phyloP scores from a whole-genome alignment of 1,140 invertebrate genomes.

The Hylaeus volcanicus region DNA sequence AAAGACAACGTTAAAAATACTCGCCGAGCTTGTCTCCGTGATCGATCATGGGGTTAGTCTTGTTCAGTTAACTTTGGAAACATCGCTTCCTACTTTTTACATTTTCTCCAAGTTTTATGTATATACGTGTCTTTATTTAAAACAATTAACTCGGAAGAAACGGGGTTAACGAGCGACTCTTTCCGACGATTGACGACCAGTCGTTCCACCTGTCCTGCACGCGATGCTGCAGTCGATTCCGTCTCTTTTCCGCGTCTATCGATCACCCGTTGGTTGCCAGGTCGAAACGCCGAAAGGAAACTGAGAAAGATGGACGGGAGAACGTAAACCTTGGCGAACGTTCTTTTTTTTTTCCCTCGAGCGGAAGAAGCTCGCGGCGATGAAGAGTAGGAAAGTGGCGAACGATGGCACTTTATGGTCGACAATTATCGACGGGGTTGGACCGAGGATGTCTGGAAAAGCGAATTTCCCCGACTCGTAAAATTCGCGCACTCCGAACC shows the following conservation, averaged over 20 bases:
- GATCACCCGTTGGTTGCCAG: not conserved
- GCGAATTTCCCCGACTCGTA: slow-evolving; percentile 53
- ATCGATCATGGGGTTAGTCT: slow-evolving; percentile 16
- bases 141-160: too few relatives aligned
- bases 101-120: too few relatives aligned
- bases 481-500: slow-evolving; percentile 32
- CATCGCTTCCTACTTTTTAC: too few relatives aligned
- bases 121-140: too few relatives aligned
- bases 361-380: not conserved
- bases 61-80: too few relatives aligned
- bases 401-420: slow-evolving; percentile 55
- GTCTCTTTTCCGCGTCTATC: slow-evolving; percentile 35
- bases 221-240: slow-evolving; percentile 7
- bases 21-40: slow-evolving; percentile 1
- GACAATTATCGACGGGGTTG: slow-evolving; percentile 60
- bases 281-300: not conserved
- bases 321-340: not conserved
- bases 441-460: slow-evolving; percentile 42
- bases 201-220: slow-evolving; percentile 28
- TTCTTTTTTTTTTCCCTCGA: not conserved
- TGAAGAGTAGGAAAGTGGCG: slow-evolving; percentile 6
- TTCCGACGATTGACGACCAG: slow-evolving; percentile 35
- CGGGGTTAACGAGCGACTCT: slow-evolving; percentile 24
- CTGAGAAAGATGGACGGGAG: not conserved
- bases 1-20: slow-evolving; percentile 45